These are phyloP conservation scores for Coilia nasus DNA, from an alignment of 2,797 vertebrate genomes.

Conservation along the genomic window DNA sequence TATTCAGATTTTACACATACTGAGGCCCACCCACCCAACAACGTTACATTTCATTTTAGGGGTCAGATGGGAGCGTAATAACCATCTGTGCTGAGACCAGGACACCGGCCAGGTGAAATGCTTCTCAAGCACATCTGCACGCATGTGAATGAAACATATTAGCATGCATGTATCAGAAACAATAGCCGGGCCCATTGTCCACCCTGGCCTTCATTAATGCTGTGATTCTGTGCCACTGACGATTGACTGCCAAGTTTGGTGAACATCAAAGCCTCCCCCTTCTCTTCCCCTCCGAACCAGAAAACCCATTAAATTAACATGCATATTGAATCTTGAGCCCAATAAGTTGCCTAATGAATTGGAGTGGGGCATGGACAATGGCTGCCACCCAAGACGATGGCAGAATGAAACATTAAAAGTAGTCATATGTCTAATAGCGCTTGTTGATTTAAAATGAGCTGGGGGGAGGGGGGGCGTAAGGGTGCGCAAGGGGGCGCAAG, in stretches of 20 bases:
- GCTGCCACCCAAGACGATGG: conserved; percentile 52
- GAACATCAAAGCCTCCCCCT: conserved; percentile 77
- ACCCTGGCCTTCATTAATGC: conserved; percentile 78
- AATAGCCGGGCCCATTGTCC: conserved; percentile 66
- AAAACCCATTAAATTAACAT: conserved; percentile 78
- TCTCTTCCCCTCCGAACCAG: conserved; percentile 61
- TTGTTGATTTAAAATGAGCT: conserved; percentile 54
- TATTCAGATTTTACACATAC: background rate
- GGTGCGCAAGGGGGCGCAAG: background rate
- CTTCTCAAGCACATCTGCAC: conserved; percentile 63
- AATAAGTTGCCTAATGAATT: conserved; percentile 75
- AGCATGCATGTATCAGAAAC: conserved; percentile 72
- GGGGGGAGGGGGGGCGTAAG: background rate
- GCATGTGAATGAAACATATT: conserved; percentile 67
- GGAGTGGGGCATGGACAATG: conserved; percentile 61
- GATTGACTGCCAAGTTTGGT: conserved; percentile 77
- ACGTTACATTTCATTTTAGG: background rate
- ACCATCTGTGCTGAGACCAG: conserved; percentile 38
- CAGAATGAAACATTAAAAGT: conserved; percentile 52
- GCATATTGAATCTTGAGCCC: conserved; percentile 74
- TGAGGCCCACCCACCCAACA: background rate
- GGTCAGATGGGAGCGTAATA: background rate
- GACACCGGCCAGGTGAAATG: conserved; percentile 47
- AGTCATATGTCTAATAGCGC: conserved; percentile 47
- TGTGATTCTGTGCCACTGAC: conserved; percentile 69